A percentile compares a stretch with the other conserved stretches of the same genome.
Evolutionary conservation across 2,797 vertebrate genomes (phyloP).

Genomic region (Alca torda): DNA sequence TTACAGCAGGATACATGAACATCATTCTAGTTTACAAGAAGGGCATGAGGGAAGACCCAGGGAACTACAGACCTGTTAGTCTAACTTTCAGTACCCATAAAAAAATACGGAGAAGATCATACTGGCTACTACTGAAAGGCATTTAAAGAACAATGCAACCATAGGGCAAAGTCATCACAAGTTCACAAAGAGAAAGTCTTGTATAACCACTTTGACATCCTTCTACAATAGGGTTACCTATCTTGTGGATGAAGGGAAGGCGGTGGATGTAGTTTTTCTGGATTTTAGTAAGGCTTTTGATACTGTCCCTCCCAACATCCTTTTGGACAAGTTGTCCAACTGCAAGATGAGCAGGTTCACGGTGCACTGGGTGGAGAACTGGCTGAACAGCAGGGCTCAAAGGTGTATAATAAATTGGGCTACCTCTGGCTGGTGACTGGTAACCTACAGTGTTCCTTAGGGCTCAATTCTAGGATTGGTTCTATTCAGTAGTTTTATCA

Average conservation of each 20-base stretch:
- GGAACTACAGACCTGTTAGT: too few relatives aligned
- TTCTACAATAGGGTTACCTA: neutral
- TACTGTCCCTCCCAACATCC: neutral
- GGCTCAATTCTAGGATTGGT: neutral
- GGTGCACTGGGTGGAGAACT: neutral
- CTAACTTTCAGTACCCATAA: too few relatives aligned
- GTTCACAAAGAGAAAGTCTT: neutral
- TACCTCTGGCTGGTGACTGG: neutral
- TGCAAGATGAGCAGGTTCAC: too few relatives aligned
- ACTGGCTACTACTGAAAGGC: neutral
- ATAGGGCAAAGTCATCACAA: too few relatives aligned
- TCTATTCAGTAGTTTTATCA: neutral
- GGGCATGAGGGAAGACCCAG: too few relatives aligned
- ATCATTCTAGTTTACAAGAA: too few relatives aligned
- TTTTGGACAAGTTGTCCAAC: neutral
- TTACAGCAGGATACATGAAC: fast-evolving
- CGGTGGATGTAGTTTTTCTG: too few relatives aligned
- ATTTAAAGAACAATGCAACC: neutral
- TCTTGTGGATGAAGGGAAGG: neutral
- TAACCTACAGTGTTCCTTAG: neutral
- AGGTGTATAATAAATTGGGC: fast-evolving
- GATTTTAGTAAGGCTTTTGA: neutral
- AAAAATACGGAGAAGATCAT: neutral
- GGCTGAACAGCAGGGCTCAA: neutral
- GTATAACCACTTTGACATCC: neutral